A percentile compares a stretch with the other conserved stretches of the same genome.
phyloP scores from a whole-genome alignment of 2,888 invertebrate species.

The Pachliopta kotzebuea region DNA sequence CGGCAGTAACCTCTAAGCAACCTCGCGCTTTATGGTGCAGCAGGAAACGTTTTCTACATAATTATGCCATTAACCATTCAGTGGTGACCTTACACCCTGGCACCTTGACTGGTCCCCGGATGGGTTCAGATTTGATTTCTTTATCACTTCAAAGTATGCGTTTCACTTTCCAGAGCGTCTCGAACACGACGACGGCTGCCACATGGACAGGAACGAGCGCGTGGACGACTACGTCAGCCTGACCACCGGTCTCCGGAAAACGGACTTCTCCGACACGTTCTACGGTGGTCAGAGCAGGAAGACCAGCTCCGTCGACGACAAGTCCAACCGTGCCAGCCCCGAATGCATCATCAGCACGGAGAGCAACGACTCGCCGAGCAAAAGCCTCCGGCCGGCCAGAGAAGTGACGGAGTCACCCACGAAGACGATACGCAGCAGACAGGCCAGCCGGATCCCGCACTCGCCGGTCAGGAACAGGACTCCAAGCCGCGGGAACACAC shows the following conservation, averaged over 20 bases:
- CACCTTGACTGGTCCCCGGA: not conserved
- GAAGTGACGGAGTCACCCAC: constrained; percentile 62
- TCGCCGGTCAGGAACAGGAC: constrained; percentile 64
- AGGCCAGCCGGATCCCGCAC: constrained; percentile 71
- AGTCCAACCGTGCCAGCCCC: constrained; percentile 65
- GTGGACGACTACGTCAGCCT: constrained; percentile 83
- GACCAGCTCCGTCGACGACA: constrained; percentile 60
- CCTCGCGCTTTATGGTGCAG: constrained; percentile 29
- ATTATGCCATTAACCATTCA: constrained; percentile 13
- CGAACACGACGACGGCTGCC: constrained; percentile 74
- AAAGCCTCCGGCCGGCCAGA: constrained; percentile 63
- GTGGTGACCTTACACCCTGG: not conserved
- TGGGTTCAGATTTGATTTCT: not conserved
- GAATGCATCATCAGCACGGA: constrained; percentile 65
- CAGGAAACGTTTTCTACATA: constrained; percentile 34
- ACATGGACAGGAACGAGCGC: constrained; percentile 61
- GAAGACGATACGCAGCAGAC: constrained; percentile 63
- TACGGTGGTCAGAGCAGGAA: constrained; percentile 76
- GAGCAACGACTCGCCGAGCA: constrained; percentile 68
- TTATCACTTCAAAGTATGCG: too few species aligned
- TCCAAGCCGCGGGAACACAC: constrained; percentile 65
- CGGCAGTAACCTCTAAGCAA: constrained; percentile 29
- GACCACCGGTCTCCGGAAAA: constrained; percentile 86
- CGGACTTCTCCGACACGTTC: constrained; percentile 83
- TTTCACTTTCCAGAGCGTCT: constrained; percentile 81